Base-by-base conservation (phyloP, 2,113 vertebrate genomes). In the Tenrec ecaudatus region DNA sequence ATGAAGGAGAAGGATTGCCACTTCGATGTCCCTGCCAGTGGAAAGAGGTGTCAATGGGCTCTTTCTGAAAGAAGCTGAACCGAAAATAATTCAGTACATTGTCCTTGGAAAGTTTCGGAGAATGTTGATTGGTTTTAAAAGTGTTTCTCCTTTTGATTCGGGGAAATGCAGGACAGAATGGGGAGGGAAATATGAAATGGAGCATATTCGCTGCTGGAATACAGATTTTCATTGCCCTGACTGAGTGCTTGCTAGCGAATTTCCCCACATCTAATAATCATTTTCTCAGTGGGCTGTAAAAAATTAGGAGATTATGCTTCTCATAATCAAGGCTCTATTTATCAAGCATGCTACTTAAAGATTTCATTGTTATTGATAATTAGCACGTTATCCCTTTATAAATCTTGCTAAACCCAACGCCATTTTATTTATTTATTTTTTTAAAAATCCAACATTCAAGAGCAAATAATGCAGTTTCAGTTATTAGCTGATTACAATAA, bases 321-420 rank as follows among this genome's bases (percentile, higher is more conserved):
- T 86, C 71, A 40, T 93, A 92, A 89, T 96, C 92, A 97, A 68
- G 27, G 27, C 82, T 90, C 76, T 83, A 94, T 97, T 96, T 97
- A 96, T 95, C 95, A 89, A 87, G 82, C 43, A 86, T 6, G 93
- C 62, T 92, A 97, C 92, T 97, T 96, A 94, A 94, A 80, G 82
- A 96, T 95, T 97, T 96, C 95, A 97, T 97, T 97, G 85, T 95
- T 97, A 96, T 91, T 97, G 77, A 86, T 96, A 97, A 97, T 97
- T 96, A 96, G 20, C 40, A 92, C 68, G 91, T 83, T 97, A 96
- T 69, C 95, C 93, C 96, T 97, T 96, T 97, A 95, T 92, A 97
- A 96, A 94, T 95, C 94, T 88, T 96, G 80, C 58, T 47, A 40
- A 43, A 96, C 97, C 94, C 53, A 79, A 96, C 88, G 79, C 7